A percentile compares a stretch with the other conserved stretches of the same genome.
Conservation (phyloP, 2,797 vertebrate species). For the Sebastes kiyomatsui region DNA sequence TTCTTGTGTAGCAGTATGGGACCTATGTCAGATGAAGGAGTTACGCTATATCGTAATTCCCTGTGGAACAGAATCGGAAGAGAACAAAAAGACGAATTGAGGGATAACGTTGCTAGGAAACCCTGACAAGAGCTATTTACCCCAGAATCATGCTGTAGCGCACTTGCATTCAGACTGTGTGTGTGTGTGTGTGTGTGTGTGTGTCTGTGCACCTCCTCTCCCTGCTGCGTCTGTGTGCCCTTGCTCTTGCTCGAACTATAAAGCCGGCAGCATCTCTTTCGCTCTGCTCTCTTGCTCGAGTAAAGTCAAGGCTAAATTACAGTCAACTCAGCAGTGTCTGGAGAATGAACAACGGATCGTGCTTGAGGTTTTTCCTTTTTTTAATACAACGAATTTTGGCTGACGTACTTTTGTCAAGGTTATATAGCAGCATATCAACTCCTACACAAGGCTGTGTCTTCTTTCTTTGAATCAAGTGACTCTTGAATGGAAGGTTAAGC, state of each 20-base stretch:
- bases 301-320: constrained; percentile 15
- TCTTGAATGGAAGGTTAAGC: constrained; percentile 8
- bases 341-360: constrained; percentile 4
- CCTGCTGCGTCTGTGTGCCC: constrained; percentile 47
- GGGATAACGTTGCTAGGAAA: constrained; percentile 76
- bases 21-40: background rate
- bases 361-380: constrained; percentile 6
- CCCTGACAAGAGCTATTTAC: constrained; percentile 57
- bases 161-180: constrained; percentile 23
- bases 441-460: background rate
- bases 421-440: constrained; percentile 14
- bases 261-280: constrained; percentile 55
- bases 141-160: constrained; percentile 52
- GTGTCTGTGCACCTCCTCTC: constrained; percentile 3
- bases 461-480: constrained; percentile 17
- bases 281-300: constrained; percentile 16
- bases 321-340: background rate
- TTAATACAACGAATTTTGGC: background rate
- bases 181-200: constrained; percentile 17
- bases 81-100: constrained; percentile 6
- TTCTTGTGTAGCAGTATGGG: background rate
- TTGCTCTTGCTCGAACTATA: constrained; percentile 56
- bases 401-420: constrained; percentile 18
- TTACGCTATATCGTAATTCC: background rate
- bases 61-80: background rate